Base-by-base conservation (phyloP, 2,888 invertebrate genomes). In the Heliconius charithonia region DNA sequence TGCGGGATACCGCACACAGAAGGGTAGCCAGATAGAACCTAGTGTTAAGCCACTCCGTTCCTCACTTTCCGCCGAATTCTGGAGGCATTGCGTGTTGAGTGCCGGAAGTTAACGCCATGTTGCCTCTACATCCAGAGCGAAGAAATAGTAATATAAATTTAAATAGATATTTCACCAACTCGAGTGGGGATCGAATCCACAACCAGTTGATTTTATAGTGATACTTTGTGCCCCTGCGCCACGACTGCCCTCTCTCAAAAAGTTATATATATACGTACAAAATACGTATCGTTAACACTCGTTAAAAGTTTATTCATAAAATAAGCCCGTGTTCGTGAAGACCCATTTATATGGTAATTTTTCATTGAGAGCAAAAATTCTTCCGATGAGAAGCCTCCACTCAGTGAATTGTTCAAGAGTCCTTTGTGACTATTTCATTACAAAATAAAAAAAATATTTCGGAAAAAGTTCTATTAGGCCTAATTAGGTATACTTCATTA, bases 311-410 rank as follows among this genome's bases (percentile, higher is more conserved):
- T 72, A 63, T 74, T 65, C 41, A 75, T 51, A 75, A 65, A 75
- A 75, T 66, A 56, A 81, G 77, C 56, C 65, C 25, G 73, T 66
- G 71, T 79, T 76, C 76, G 74, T 71, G 72, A 75, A 62, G 72
- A 59, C 82, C 81, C 80, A 83, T 85, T 85, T 83, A 85, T 82
- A 85, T 85, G 85, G 79, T 83, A 85, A 84, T 85, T 83, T 83
- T 80, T 81, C 83, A 82, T 83, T 81, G 76, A 80, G 77, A 78
- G 77, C 76, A 76, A 73, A 80, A 82, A 79, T 76, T 32, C 45
- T 27, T 62, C 69, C 69, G 67, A 74, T 73, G 62, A 73, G 69
- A 76, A 16, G 4, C 41, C 78, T 16, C 51, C 59, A 63, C 78
- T 16, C 51, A 27, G 73, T 78, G 72, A 56, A 76, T 80, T 78